These are phyloP conservation scores for Zalophus californianus DNA, from an alignment of 2,797 vertebrate genomes.

Conservation along the genomic window DNA sequence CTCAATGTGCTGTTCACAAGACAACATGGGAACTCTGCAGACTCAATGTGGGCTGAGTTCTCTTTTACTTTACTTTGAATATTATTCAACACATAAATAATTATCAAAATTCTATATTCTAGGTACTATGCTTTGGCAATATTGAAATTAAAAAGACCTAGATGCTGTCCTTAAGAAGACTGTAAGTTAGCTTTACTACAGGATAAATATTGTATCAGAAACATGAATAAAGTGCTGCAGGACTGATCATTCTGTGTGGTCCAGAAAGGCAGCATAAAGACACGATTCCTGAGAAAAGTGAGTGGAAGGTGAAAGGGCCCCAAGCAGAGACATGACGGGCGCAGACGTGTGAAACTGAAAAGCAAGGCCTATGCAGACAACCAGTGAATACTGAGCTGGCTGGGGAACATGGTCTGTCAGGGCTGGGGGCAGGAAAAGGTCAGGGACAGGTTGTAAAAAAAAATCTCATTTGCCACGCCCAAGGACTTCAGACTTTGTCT, in stretches of 20 bases:
- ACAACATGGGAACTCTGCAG: background rate
- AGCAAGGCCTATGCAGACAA: background rate
- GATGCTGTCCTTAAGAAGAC: background rate
- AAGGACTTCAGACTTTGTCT: constrained; percentile 56
- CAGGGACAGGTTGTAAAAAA: constrained; percentile 54
- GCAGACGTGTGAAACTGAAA: background rate
- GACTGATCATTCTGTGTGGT: background rate
- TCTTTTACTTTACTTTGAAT: constrained; percentile 10
- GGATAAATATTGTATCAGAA: background rate
- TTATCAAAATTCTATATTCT: constrained; percentile 19
- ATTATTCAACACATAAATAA: background rate
- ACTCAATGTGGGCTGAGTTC: background rate
- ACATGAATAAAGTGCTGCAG: background rate
- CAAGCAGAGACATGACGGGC: background rate
- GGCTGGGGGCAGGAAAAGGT: background rate
- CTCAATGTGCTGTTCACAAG: background rate
- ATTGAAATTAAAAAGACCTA: constrained; percentile 3
- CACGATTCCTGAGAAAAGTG: background rate
- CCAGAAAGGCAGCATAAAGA: background rate
- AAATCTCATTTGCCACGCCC: background rate
- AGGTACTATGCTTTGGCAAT: constrained; percentile 22
- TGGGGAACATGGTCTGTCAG: background rate
- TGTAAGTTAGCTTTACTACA: background rate
- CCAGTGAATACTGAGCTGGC: background rate
- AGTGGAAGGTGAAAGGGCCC: background rate